phyloP scores from a whole-genome alignment of 2,113 vertebrate species.

The Recurvirostra avosetta region DNA sequence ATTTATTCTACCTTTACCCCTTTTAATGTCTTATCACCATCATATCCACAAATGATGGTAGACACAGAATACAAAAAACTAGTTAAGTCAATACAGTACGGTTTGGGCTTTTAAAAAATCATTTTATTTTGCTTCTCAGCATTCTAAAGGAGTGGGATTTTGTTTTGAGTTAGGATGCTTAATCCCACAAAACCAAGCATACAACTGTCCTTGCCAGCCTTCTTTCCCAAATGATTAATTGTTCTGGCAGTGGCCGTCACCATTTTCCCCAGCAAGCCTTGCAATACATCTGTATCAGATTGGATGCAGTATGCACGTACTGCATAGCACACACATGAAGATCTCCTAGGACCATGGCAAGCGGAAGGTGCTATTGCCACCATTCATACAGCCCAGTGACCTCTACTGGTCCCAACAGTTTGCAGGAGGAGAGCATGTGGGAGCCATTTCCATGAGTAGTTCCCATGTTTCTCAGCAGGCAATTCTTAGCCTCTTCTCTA shows the following conservation, averaged over 20 bases:
- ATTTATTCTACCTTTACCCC: neutral
- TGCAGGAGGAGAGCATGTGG: neutral
- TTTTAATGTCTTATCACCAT: neutral
- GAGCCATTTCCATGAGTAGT: neutral
- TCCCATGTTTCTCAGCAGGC: neutral
- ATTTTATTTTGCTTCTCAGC: neutral
- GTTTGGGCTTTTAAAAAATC: neutral
- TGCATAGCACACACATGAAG: neutral
- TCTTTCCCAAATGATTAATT: neutral
- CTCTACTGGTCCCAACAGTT: neutral
- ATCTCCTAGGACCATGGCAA: neutral
- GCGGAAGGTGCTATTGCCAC: neutral
- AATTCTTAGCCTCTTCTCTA: neutral
- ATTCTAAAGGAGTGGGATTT: neutral
- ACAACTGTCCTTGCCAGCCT: neutral
- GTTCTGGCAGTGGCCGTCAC: neutral
- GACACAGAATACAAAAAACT: neutral
- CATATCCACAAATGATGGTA: neutral
- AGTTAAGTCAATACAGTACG: neutral
- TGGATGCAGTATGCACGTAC: fast-evolving
- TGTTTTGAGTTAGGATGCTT: neutral
- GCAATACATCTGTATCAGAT: neutral
- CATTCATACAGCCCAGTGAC: neutral
- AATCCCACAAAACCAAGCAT: neutral
- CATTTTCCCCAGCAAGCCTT: neutral